Percentiles rank a stretch among this genome's conserved stretches.
These are phyloP conservation scores for Amiota minor DNA, from an alignment of 2,888 invertebrate species.

Conservation along the genomic window DNA sequence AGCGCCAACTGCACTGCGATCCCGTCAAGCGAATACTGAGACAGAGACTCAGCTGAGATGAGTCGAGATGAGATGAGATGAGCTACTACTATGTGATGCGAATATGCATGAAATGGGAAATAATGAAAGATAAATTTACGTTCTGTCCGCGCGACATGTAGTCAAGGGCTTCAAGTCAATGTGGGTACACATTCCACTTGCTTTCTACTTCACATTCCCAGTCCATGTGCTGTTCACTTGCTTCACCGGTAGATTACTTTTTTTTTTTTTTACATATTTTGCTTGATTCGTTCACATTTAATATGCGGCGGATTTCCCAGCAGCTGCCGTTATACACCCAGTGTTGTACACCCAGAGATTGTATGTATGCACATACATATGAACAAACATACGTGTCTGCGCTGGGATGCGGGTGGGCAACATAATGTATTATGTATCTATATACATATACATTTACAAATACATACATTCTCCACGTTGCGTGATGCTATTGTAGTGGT, in stretches of 20 bases:
- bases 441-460: too few species aligned
- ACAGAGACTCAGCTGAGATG: neutral
- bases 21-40: neutral
- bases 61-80: too few species aligned
- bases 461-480: too few species aligned
- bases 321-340: neutral
- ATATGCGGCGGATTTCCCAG: neutral
- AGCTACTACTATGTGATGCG: slow-evolving; percentile 3
- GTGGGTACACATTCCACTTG: too few species aligned
- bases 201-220: too few species aligned
- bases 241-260: too few species aligned
- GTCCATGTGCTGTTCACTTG: neutral
- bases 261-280: too few species aligned
- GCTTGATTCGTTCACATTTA: too few species aligned
- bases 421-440: too few species aligned
- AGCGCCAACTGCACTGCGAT: neutral
- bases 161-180: too few species aligned
- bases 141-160: too few species aligned
- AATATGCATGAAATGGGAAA: neutral
- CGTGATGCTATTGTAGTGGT: slow-evolving; percentile 3
- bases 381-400: neutral
- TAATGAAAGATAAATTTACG: neutral
- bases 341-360: neutral
- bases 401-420: neutral
- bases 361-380: neutral